A percentile compares a stretch with the other conserved stretches of the same genome.
Conservation (phyloP, 2,113 vertebrate genomes). For the Euleptes europaea region DNA sequence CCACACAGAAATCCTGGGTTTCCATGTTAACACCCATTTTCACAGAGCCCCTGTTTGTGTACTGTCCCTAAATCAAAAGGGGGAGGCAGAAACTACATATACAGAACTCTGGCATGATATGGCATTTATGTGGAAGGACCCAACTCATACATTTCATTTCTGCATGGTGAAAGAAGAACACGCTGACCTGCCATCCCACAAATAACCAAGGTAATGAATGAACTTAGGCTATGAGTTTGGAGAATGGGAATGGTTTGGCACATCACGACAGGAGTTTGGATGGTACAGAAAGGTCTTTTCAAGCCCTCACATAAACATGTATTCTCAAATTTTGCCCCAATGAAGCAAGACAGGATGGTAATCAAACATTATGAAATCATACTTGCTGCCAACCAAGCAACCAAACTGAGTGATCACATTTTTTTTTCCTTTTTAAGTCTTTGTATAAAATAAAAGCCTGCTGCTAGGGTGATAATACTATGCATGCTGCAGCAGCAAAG, state of each 20-base stretch:
- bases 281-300: background rate
- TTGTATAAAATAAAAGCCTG: background rate
- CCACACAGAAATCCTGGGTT: background rate
- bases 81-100: background rate
- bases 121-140: background rate
- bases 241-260: background rate
- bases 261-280: background rate
- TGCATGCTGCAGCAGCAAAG: conserved; percentile 21
- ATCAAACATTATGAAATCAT: background rate
- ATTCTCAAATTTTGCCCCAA: background rate
- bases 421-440: background rate
- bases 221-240: background rate
- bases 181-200: background rate
- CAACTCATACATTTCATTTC: background rate
- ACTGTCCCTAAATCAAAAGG: background rate
- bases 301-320: background rate
- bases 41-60: background rate
- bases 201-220: background rate
- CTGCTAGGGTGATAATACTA: background rate
- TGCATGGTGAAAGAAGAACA: background rate
- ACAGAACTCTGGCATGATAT: background rate
- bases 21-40: background rate
- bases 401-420: background rate
- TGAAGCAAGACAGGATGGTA: background rate
- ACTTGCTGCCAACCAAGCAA: background rate